These are phyloP conservation scores for Schizaphis graminum DNA, from an alignment of 2,888 invertebrate species.

Conservation along the genomic window DNA sequence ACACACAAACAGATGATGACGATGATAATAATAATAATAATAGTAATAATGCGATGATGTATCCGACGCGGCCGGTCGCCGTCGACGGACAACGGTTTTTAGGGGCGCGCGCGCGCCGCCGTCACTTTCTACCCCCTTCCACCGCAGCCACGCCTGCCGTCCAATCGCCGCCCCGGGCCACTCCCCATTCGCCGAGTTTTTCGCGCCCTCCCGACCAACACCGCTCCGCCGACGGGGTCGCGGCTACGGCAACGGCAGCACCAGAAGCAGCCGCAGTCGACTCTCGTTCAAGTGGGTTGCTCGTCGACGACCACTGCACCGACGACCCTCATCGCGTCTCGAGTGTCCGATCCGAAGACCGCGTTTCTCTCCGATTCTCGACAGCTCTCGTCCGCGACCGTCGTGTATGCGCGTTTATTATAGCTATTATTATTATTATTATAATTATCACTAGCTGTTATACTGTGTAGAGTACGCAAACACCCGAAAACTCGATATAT, in stretches of 20 bases:
- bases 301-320: constrained; percentile 47
- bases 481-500: background rate
- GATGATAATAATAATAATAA: constrained; percentile 29
- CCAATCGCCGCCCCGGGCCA: constrained; percentile 51
- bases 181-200: constrained; percentile 46
- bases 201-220: constrained; percentile 51
- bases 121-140: constrained; percentile 35
- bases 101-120: constrained; percentile 25
- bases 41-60: constrained; percentile 31
- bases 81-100: constrained; percentile 52
- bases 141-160: constrained; percentile 39
- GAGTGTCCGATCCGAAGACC: constrained; percentile 46
- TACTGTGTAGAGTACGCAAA: background rate
- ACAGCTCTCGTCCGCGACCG: background rate
- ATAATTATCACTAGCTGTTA: background rate
- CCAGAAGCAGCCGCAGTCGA: constrained; percentile 35
- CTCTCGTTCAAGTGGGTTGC: constrained; percentile 61
- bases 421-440: background rate
- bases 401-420: background rate
- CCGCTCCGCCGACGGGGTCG: constrained; percentile 16
- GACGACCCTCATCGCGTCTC: constrained; percentile 48
- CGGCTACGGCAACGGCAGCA: background rate
- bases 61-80: background rate
- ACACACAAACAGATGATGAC: background rate
- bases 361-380: background rate